Conservation (phyloP, 2,113 vertebrate species). For the Plectropomus leopardus region DNA sequence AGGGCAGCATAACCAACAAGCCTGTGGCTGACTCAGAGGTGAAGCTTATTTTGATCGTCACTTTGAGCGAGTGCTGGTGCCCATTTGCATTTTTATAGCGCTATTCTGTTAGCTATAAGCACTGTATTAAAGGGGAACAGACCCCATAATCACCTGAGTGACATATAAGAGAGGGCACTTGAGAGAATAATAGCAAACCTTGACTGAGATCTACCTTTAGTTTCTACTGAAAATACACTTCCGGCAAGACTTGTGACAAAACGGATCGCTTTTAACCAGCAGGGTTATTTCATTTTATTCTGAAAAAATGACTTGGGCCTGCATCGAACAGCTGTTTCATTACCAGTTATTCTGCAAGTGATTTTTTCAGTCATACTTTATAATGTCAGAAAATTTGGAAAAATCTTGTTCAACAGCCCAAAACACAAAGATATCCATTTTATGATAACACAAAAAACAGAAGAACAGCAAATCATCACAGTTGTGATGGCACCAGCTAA, state of each 20-base stretch:
- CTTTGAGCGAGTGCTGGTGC: constrained; percentile 30
- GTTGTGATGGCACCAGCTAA: not conserved
- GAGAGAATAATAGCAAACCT: constrained; percentile 48
- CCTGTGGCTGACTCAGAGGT: constrained; percentile 35
- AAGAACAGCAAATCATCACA: not conserved
- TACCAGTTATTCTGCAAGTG: not conserved
- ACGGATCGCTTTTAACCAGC: not conserved
- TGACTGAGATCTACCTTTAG: constrained; percentile 47
- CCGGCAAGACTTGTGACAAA: constrained; percentile 1
- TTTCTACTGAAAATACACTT: constrained; percentile 38
- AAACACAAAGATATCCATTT: not conserved
- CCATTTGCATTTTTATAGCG: constrained; percentile 74
- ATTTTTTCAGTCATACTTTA: not conserved
- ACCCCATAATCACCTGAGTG: constrained; percentile 57
- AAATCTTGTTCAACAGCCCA: not conserved
- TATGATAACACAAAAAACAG: not conserved
- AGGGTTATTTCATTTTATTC: not conserved
- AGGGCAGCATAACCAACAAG: constrained; percentile 28
- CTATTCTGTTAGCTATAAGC: constrained; percentile 68
- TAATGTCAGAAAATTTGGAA: constrained; percentile 10
- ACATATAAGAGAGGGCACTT: constrained; percentile 57
- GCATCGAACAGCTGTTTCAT: too few species aligned
- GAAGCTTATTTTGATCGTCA: constrained; percentile 54
- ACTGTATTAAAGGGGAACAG: constrained; percentile 40
- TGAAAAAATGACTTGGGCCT: not conserved